Base-by-base conservation (phyloP, 2,888 invertebrate species). In the Drosophila longiperda region DNA sequence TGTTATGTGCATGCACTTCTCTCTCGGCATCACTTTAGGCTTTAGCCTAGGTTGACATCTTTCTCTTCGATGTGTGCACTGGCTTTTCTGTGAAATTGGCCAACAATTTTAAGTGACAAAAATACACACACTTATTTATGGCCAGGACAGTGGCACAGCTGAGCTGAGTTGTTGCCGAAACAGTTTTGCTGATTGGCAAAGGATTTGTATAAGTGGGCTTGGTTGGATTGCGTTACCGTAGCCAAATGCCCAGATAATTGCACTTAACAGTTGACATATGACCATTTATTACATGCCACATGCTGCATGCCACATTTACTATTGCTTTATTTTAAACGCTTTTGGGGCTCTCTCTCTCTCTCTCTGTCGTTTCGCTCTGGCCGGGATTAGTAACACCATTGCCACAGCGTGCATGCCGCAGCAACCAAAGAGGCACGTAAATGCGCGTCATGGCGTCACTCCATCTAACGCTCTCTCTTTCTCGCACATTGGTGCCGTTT, bases 301-400 rank as follows among this genome's bases (percentile, higher is more conserved):
- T 55, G 55, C 55, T 66, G 71, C 68, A 78, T 82, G 69, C 68
- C 58, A 75, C 74, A 64, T 20, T 57, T 75, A 61, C 74, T 75
- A 83, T 81, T 83, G 89, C 78, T 73, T 78, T 75, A 81, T 87
- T 81, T 81, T 88, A 89, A 89, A 83, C 68, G 81, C 75, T 81
- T 77, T 88, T 73, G 74, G 78, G 68, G 60, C n/a, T 12, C n/a
- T n/a, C 29, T 50, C 12, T 38, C 38, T 49, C 26, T 26, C 15
- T 48, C 49, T 29, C 29, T 49, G n/a, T n/a, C 17, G 4, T 6
- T 66, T 81, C 66, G 74, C 45, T 68, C 61, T 54, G 50, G 52
- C n/a, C 15, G 53, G 82, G 74, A 82, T 80, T 82, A 82, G 78
- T 78, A 67, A 74, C 82, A 80, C 74, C 70, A 68, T 68, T 50